Evolutionary conservation across 2,888 invertebrate species (phyloP).

Genomic region (Pachycephus smyrnensis): DNA sequence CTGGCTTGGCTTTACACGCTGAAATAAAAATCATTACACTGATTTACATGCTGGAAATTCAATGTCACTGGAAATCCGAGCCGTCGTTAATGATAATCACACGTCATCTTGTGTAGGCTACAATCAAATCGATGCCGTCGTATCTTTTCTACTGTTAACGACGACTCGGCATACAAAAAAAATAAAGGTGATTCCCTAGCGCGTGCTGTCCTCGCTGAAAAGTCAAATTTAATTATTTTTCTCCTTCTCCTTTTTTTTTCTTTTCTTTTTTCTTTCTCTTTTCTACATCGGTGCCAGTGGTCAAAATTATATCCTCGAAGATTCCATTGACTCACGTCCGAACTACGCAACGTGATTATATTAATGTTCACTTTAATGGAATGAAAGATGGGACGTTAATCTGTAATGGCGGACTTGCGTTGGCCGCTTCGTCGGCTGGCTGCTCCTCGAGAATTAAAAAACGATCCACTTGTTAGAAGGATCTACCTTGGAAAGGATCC

Average conservation of each 20-base stretch:
- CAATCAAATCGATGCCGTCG: background rate
- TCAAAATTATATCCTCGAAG: background rate
- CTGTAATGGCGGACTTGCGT: background rate
- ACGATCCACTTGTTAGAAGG: background rate
- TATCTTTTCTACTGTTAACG: constrained; percentile 38
- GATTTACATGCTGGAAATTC: too few species aligned
- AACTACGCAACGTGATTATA: background rate
- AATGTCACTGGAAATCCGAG: constrained; percentile 27
- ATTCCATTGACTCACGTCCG: background rate
- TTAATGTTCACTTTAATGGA: background rate
- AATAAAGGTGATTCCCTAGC: constrained; percentile 41
- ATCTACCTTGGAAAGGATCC: constrained; percentile 15
- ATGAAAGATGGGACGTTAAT: background rate
- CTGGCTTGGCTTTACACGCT: constrained; percentile 51
- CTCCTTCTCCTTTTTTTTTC: constrained; percentile 25
- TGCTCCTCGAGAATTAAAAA: background rate
- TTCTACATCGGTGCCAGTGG: background rate
- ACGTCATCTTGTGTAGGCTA: constrained; percentile 3
- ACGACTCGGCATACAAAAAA: constrained; percentile 46
- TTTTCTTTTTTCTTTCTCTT: background rate
- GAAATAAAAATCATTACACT: constrained; percentile 50
- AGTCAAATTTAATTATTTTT: constrained; percentile 47
- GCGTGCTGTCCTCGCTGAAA: constrained; percentile 57
- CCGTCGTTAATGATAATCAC: constrained; percentile 39
- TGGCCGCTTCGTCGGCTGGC: background rate